These are phyloP conservation scores for Micromesistius poutassou DNA, from an alignment of 2,797 vertebrate species.

Conservation along the genomic window DNA sequence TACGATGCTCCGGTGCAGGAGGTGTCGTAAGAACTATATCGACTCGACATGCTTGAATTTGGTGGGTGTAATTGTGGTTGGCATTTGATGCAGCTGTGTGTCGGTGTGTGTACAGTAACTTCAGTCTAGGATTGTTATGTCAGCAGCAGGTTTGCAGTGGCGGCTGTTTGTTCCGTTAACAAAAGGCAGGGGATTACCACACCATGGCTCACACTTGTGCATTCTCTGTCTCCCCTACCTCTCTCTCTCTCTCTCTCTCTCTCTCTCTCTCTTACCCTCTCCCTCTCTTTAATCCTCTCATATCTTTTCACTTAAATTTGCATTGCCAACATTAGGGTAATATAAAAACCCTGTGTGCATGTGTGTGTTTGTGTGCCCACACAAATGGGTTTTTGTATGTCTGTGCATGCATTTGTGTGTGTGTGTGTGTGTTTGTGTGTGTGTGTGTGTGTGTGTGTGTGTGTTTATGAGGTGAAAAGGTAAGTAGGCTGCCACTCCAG, in stretches of 20 bases:
- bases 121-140: not conserved
- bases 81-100: not conserved
- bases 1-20: slow-evolving; percentile 65
- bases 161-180: not conserved
- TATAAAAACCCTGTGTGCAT: too few relatives aligned
- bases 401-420: not conserved
- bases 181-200: not conserved
- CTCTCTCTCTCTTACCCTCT: not conserved
- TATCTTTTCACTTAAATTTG: not conserved
- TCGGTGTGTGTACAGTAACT: not conserved
- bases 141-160: not conserved
- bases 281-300: not conserved
- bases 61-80: slow-evolving; percentile 39
- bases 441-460: too few relatives aligned
- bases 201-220: not conserved
- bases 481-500: not conserved
- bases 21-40: slow-evolving; percentile 60
- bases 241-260: not conserved
- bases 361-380: not conserved
- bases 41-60: slow-evolving; percentile 45
- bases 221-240: not conserved
- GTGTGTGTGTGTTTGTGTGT: too few relatives aligned
- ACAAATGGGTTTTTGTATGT: not conserved
- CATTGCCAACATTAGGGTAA: not conserved
- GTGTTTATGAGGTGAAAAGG: not conserved